These are phyloP conservation scores for Adineta ricciae DNA, from an alignment of 2,888 invertebrate species.

Conservation along the genomic window DNA sequence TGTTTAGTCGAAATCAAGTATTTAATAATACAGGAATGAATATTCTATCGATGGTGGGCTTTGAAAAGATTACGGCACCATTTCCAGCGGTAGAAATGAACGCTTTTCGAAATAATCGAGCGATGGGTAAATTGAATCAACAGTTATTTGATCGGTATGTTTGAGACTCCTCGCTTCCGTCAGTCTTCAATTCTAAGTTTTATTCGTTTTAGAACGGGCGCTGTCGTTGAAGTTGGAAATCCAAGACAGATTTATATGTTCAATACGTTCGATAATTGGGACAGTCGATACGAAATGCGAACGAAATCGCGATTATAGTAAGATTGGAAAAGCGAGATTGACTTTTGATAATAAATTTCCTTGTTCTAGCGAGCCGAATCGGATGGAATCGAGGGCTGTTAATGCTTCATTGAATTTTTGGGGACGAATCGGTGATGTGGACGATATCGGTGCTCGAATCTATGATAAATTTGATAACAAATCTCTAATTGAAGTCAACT, in stretches of 20 bases:
- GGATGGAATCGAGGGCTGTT: background rate
- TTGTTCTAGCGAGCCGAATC: background rate
- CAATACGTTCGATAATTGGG: constrained; percentile 20
- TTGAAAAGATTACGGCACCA: constrained; percentile 13
- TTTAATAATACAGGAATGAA: background rate
- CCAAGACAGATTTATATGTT: constrained; percentile 2
- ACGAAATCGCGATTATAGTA: background rate
- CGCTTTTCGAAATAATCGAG: background rate
- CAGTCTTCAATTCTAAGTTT: background rate
- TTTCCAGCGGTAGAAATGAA: constrained; percentile 1
- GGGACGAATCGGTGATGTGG: constrained; percentile 72
- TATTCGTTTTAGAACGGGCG: background rate
- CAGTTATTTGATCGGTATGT: constrained; percentile 6
- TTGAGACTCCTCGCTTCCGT: background rate
- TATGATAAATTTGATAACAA: constrained; percentile 70
- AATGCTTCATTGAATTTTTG: constrained; percentile 86
- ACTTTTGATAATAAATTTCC: background rate
- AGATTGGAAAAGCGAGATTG: background rate
- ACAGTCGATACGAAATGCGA: constrained; percentile 14
- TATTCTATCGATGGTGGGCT: background rate
- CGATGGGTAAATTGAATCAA: background rate
- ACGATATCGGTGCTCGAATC: constrained; percentile 78
- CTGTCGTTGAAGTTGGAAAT: background rate
- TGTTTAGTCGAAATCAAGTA: background rate
- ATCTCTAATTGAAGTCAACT: constrained; percentile 64